Evolutionary conservation across 2,113 vertebrate genomes (phyloP).

Genomic region (Aspiorhynchus laticeps): DNA sequence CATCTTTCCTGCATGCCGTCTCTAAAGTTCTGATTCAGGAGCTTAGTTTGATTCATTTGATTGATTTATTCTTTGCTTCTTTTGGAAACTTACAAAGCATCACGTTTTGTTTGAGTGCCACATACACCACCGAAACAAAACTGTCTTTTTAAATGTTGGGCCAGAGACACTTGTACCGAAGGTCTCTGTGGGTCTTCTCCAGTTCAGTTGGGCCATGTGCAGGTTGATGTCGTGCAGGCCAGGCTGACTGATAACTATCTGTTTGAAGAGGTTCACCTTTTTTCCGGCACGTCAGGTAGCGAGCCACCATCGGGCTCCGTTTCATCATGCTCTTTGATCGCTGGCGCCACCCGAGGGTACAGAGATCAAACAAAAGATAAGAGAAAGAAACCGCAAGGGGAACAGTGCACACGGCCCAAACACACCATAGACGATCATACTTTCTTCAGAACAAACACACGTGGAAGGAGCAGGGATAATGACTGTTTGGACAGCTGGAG

Average conservation of each 20-base stretch:
- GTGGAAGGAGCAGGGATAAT: neutral
- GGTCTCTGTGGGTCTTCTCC: slow-evolving; percentile 59
- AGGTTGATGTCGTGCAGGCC: slow-evolving; percentile 82
- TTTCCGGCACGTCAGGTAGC: slow-evolving; percentile 80
- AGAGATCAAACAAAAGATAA: slow-evolving; percentile 33
- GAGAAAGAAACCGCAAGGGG: slow-evolving; percentile 5
- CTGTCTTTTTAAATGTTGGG: neutral
- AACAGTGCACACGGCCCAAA: neutral
- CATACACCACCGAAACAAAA: neutral
- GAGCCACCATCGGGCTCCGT: slow-evolving; percentile 84
- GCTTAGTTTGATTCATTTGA: neutral
- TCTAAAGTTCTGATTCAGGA: neutral
- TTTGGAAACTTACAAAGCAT: neutral
- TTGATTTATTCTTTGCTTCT: neutral
- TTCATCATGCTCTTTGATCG: slow-evolving; percentile 88
- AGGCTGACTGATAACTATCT: slow-evolving; percentile 82
- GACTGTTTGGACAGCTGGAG: neutral
- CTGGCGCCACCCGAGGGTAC: slow-evolving; percentile 79
- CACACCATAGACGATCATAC: neutral
- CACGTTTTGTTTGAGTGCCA: neutral
- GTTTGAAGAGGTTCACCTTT: slow-evolving; percentile 86
- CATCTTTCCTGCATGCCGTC: neutral
- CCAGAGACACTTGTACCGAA: neutral
- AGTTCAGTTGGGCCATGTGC: slow-evolving; percentile 79
- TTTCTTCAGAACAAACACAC: neutral